Evolutionary conservation across 2,113 vertebrate species (phyloP).

Genomic region (Taurulus bubalis): DNA sequence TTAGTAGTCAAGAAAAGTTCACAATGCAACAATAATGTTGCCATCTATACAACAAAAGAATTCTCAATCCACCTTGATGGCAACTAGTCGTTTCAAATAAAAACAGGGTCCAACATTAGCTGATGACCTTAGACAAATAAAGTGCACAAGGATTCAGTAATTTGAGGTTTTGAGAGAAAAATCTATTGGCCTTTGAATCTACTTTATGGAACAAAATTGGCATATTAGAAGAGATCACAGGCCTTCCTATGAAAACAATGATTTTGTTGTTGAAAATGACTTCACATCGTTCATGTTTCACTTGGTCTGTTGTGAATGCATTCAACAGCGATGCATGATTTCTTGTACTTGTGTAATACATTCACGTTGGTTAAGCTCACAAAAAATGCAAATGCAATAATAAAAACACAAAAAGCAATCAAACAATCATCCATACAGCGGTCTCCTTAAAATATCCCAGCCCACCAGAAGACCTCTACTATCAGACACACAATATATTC

Average conservation of each 20-base stretch:
- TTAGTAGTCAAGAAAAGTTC: slow-evolving; percentile 56
- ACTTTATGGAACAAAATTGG: slow-evolving; percentile 14
- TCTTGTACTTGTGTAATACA: slow-evolving; percentile 58
- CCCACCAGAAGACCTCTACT: slow-evolving; percentile 23
- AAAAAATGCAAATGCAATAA: slow-evolving; percentile 37
- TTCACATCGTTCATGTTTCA: background rate
- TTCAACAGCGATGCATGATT: background rate
- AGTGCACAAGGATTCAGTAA: slow-evolving; percentile 55
- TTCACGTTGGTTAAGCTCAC: slow-evolving; percentile 56
- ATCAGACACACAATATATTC: slow-evolving; percentile 3
- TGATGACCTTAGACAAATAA: slow-evolving; percentile 48
- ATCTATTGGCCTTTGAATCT: slow-evolving; percentile 9
- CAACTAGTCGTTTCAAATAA: slow-evolving; percentile 22
- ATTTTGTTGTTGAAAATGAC: background rate
- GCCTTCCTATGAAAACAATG: background rate
- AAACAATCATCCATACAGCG: slow-evolving; percentile 15
- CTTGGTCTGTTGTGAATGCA: slow-evolving; percentile 6
- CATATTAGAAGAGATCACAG: slow-evolving; percentile 1
- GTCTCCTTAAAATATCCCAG: background rate
- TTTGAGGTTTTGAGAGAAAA: background rate
- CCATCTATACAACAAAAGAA: slow-evolving; percentile 19
- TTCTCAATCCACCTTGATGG: slow-evolving; percentile 27
- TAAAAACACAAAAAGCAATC: slow-evolving; percentile 37
- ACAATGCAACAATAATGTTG: slow-evolving; percentile 41
- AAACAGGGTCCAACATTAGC: slow-evolving; percentile 6